Percentiles rank a stretch among this genome's conserved stretches.
These are phyloP conservation scores for Catharus minimus DNA, from an alignment of 2,113 vertebrate genomes.

Conservation along the genomic window DNA sequence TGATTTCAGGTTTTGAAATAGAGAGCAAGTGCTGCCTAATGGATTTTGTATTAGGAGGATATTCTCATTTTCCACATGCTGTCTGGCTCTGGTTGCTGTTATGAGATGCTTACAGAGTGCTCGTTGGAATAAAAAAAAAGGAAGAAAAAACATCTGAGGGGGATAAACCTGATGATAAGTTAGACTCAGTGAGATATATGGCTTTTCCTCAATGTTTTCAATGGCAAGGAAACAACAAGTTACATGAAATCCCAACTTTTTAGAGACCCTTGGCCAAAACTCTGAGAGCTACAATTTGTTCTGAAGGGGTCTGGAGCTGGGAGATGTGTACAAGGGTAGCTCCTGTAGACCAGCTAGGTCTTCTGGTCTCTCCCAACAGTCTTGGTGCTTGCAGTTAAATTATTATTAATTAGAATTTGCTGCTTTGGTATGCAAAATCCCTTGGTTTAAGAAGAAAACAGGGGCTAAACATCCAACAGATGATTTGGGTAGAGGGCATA, in stretches of 20 bases:
- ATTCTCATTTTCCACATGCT: slow-evolving; percentile 21
- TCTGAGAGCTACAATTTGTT: background rate
- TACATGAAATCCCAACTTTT: background rate
- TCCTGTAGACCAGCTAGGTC: background rate
- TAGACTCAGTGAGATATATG: background rate
- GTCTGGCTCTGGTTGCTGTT: background rate
- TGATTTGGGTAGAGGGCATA: background rate
- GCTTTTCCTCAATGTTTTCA: background rate
- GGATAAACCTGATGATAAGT: background rate
- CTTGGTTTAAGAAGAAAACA: background rate
- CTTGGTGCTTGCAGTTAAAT: background rate
- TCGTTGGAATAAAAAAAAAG: background rate
- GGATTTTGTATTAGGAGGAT: slow-evolving; percentile 7
- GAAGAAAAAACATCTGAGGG: background rate
- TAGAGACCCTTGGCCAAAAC: background rate
- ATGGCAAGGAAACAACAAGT: background rate
- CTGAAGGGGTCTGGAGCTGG: background rate
- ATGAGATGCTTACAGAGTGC: background rate
- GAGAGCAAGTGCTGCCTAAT: background rate
- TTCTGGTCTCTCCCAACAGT: background rate
- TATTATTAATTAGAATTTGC: background rate
- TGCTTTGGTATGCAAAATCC: background rate
- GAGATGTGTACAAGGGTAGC: background rate
- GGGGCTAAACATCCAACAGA: background rate
- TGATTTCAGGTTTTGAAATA: slow-evolving; percentile 17